Percentiles rank a stretch among this genome's conserved stretches.
Conservation (phyloP, 2,888 invertebrate species). For the Axea sp. region DNA sequence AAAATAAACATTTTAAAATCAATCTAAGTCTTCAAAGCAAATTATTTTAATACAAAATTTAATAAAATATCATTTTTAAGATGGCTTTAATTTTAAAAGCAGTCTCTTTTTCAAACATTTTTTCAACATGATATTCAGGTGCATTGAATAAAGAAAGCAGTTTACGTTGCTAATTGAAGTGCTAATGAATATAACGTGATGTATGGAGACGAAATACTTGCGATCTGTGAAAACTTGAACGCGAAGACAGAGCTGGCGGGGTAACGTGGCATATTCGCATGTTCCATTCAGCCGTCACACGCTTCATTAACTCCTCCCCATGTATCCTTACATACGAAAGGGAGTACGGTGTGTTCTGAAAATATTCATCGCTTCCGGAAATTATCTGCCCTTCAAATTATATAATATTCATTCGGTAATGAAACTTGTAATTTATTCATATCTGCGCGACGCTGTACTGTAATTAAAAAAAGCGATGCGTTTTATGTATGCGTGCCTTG, state of each 20-base stretch:
- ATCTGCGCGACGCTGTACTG: conserved; percentile 29
- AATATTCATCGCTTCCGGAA: conserved; percentile 54
- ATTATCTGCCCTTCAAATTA: conserved; percentile 45
- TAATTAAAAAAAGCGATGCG: conserved; percentile 51
- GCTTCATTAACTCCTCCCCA: conserved; percentile 58
- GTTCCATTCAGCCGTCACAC: conserved; percentile 58
- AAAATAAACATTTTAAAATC: no score
- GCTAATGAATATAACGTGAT: conserved; percentile 64
- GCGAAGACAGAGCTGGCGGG: conserved; percentile 23
- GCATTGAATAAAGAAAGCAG: conserved; percentile 32
- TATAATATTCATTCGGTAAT: conserved; percentile 47
- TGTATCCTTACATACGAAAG: conserved; percentile 34
- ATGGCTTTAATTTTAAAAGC: no score
- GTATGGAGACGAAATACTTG: conserved; percentile 48
- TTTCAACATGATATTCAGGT: no score
- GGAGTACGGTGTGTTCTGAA: conserved; percentile 27
- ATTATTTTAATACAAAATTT: no score
- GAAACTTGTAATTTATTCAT: conserved; percentile 49
- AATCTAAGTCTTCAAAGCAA: no score
- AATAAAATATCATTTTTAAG: no score
- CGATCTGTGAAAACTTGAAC: conserved; percentile 54
- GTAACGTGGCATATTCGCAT: conserved; percentile 31
- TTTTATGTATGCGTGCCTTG: conserved; percentile 21
- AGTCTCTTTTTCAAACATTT: no score
- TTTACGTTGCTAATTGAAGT: conserved; percentile 65